Evolutionary conservation across 2,888 invertebrate species (phyloP), one percentile per base, ranked within the genome.

Genomic region (Caenorhabditis auriculariae): DNA sequence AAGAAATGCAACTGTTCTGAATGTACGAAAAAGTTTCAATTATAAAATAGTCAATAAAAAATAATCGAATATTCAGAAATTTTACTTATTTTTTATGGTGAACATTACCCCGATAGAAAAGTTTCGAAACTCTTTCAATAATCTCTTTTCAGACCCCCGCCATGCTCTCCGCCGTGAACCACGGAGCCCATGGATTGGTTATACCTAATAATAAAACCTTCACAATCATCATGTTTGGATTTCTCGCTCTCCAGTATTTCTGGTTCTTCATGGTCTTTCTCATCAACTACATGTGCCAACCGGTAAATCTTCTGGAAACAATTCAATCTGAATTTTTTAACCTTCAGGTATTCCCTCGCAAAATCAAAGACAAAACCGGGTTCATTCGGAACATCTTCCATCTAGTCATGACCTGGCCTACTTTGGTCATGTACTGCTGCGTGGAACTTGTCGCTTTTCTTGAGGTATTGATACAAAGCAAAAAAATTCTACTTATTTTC

Each of bases 321-420:
- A n/a, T 23, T 23, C 19, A 23, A 43, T 43, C 19, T 5, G 4
- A 23, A 24, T 35, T 35, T 35, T 35, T 15, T 9, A 35, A 35
- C 15, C 27, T 65, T 52, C 55, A 73, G 73, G 63, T 64, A 26
- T 76, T 76, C 63, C 76, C 76, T 3, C 50, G 69, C 21, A 57
- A 66, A 19, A 60, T 55, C 23, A 71, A 69, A 46, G 76, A 76
- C 61, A 62, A 74, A 54, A 76, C 76, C 19, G 73, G 73, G 42
- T 58, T 72, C 45, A 55, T 76, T 29, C 64, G 76, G 38, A 75
- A 72, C 61, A 60, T 76, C 47, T 72, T 76, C 61, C 76, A 76
- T 44, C 64, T 62, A 53, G 41, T 76, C 21, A 66, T 75, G 68
- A 61, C 74, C 6, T 72, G 72, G 73, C 75, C 75, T 9, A 75